Base-by-base conservation (phyloP, 2,797 vertebrate genomes). In the Crocodylus rhombifer region DNA sequence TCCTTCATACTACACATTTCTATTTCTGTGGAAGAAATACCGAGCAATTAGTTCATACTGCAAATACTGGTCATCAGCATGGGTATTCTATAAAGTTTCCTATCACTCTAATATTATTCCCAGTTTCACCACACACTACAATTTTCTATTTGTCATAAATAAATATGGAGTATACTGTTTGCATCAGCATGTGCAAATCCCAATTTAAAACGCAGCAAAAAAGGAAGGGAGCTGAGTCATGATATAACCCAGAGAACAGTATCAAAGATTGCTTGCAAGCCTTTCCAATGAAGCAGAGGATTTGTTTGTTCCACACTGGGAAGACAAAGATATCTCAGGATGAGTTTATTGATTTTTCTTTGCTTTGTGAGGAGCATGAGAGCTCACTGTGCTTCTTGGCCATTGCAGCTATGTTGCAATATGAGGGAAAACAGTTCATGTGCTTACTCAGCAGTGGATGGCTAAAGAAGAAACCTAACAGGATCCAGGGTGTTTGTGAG, bases 281-380 rank as follows among this genome's bases (percentile, higher is more conserved):
- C 56, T 75, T 75, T 67, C 8, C 83, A 88, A 94, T 18, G 6
- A 90, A 90, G 30, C 36, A 90, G 61, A 94, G 74, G 26, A 55
- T 21, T 82, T 57, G 61, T 3, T 61, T 82, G 33, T 77, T 51
- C 56, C 20, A 42, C 60, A 21, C 61, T 77, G 26, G 82, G 80
- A 80, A 69, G 69, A 55, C 23, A 57, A 61, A 75, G 26, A 51
- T 89, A 16, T 90, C 14, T 76, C 23, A 51, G 30, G 17, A 77
- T 63, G 12, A 4, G 67, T 58, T 79, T 84, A 26, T 16, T 74
- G 18, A 65, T 91, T 84, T 84, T 15, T 30, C 91, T 87, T 91
- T 84, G 10, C 82, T 26, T 69, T 92, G 33, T 58, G 73, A 81
- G 58, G 4, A 89, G 28, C 55, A 55, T 57, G 63, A 76, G 13